These are phyloP conservation scores for Punctoribates punctum DNA, from an alignment of 2,888 invertebrate species.

Conservation along the genomic window DNA sequence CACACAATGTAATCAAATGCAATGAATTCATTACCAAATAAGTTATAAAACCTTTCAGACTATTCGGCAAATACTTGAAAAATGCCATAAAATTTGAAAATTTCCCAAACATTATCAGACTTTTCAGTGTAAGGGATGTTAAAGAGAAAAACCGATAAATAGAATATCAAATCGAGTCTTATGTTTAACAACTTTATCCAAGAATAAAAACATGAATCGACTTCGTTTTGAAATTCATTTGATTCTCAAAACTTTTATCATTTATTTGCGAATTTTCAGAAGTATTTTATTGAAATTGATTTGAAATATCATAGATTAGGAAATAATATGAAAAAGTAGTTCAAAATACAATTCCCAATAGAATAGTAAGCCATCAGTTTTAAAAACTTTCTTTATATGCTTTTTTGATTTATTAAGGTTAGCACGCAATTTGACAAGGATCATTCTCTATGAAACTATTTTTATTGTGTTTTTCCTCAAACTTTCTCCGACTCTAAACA, in stretches of 20 bases:
- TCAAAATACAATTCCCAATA: slow-evolving; percentile 27
- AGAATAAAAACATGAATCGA: not conserved
- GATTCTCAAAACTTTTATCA: not conserved
- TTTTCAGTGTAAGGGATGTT: not conserved
- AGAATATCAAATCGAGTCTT: not conserved
- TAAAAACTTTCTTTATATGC: slow-evolving; percentile 26
- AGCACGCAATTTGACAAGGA: slow-evolving; percentile 34
- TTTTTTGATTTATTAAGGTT: slow-evolving; percentile 37
- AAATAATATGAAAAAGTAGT: slow-evolving; percentile 20
- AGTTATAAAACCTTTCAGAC: not conserved
- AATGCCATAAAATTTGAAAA: slow-evolving; percentile 9
- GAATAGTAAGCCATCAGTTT: slow-evolving; percentile 30
- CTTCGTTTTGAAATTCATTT: not conserved
- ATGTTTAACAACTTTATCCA: slow-evolving; percentile 23
- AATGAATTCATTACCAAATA: not conserved
- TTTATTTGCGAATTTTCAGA: not conserved
- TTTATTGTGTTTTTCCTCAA: not conserved
- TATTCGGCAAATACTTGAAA: not conserved
- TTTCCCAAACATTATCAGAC: not conserved
- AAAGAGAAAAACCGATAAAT: not conserved
- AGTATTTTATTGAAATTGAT: slow-evolving; percentile 19
- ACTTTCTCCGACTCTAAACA: not conserved
- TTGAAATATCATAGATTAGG: slow-evolving; percentile 20
- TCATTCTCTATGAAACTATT: not conserved
- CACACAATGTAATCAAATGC: not conserved